Conservation (phyloP, 2,888 invertebrate species). For the Megamerina dolium region DNA sequence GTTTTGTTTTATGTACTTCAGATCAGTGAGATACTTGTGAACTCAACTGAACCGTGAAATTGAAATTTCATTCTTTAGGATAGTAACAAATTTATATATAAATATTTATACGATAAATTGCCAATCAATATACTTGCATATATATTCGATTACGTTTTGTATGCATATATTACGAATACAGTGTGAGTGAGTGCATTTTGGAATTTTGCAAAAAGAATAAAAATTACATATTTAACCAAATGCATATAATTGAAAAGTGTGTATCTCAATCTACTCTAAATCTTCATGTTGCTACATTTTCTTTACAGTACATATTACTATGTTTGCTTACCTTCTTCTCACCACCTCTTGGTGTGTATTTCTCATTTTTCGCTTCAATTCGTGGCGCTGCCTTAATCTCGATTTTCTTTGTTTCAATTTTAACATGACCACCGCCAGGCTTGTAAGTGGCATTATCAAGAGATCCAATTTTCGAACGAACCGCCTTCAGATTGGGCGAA, state of each 20-base stretch:
- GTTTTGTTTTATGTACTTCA: too few species aligned
- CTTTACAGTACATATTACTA: too few species aligned
- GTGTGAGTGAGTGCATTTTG: not conserved
- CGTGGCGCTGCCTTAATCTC: conserved; percentile 79
- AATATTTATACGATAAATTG: not conserved
- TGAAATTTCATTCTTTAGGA: too few species aligned
- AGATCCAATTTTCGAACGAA: conserved; percentile 89
- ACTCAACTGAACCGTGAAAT: conserved; percentile 44
- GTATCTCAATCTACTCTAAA: too few species aligned
- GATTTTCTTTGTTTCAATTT: conserved; percentile 80
- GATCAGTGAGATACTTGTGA: too few species aligned
- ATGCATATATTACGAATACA: too few species aligned
- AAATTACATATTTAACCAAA: too few species aligned
- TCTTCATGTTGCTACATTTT: too few species aligned
- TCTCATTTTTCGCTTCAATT: conserved; percentile 87
- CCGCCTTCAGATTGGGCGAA: conserved; percentile 84
- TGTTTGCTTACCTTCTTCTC: conserved; percentile 77
- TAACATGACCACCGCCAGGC: conserved; percentile 82
- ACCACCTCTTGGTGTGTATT: conserved; percentile 79
- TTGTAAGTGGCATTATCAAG: conserved; percentile 83
- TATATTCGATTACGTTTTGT: not conserved
- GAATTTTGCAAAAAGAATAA: too few species aligned
- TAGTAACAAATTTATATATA: not conserved
- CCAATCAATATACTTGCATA: not conserved
- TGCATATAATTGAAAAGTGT: too few species aligned